Evolutionary conservation across 2,888 invertebrate genomes (phyloP).

Genomic region (Phyto melanocephala): DNA sequence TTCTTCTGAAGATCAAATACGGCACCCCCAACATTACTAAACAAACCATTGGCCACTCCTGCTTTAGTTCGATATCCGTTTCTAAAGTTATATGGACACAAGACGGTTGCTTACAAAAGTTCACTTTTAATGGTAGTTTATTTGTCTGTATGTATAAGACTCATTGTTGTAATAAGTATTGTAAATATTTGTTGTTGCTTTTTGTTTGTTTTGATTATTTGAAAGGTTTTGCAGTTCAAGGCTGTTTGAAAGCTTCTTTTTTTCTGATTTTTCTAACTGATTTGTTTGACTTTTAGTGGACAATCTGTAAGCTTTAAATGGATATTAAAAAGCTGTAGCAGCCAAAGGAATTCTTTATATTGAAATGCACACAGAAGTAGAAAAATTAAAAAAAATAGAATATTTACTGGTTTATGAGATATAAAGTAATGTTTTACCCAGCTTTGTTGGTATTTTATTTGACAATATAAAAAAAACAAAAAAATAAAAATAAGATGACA

Average conservation of each 20-base stretch:
- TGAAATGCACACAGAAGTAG: not conserved
- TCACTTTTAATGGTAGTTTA: slow-evolving; percentile 20
- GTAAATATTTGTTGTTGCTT: slow-evolving; percentile 19
- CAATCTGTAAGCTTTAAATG: slow-evolving; percentile 31
- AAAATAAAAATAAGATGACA: slow-evolving; percentile 27
- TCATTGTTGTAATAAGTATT: slow-evolving; percentile 12
- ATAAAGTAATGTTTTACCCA: not conserved
- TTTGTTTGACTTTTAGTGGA: slow-evolving; percentile 24
- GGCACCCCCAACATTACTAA: not conserved
- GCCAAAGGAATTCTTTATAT: slow-evolving; percentile 21
- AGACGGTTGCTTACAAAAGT: slow-evolving; percentile 22
- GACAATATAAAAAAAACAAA: not conserved
- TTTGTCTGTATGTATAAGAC: not conserved
- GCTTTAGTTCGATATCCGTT: slow-evolving; percentile 27
- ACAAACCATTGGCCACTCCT: slow-evolving; percentile 10
- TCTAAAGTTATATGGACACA: slow-evolving; percentile 38
- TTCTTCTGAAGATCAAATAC: not conserved
- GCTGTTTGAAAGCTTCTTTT: slow-evolving; percentile 60
- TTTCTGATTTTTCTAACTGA: slow-evolving; percentile 12
- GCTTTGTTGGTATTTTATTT: not conserved
- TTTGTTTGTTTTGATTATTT: slow-evolving; percentile 37
- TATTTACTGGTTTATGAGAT: not conserved
- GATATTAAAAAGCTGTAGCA: slow-evolving; percentile 19
- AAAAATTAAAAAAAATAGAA: not conserved
- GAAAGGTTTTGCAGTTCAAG: slow-evolving; percentile 67